Conservation (phyloP, 1,140 invertebrate genomes). For the Plodia interpunctella region DNA sequence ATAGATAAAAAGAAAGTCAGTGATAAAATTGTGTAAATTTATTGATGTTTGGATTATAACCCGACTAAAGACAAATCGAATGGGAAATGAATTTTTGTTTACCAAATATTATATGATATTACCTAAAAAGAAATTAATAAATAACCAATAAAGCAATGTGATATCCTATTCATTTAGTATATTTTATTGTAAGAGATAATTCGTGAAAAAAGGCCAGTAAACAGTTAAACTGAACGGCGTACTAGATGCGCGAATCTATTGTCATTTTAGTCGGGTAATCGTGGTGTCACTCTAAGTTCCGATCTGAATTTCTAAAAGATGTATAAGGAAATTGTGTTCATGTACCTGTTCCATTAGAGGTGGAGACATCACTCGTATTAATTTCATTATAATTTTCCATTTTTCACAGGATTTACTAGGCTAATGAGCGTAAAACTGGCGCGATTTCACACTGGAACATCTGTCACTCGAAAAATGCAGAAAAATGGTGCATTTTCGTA, state of each 20-base stretch:
- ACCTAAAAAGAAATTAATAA: background rate
- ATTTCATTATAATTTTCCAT: conserved; percentile 48
- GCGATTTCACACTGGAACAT: conserved; percentile 55
- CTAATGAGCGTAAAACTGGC: conserved; percentile 46
- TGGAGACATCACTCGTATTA: conserved; percentile 26
- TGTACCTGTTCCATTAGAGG: conserved; percentile 24
- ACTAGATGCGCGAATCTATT: conserved; percentile 5
- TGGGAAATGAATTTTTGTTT: background rate
- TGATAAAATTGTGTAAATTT: conserved; percentile 3
- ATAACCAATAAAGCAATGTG: background rate
- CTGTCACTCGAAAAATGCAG: conserved; percentile 47
- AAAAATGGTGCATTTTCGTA: conserved; percentile 36
- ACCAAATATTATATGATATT: background rate
- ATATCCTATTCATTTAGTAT: background rate
- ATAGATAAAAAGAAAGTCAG: conserved; percentile 9
- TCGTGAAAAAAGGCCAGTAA: background rate
- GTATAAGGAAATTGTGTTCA: background rate
- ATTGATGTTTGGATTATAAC: conserved; percentile 52
- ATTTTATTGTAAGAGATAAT: background rate
- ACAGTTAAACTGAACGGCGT: background rate
- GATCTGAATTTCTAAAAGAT: background rate
- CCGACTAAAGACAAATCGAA: conserved; percentile 17
- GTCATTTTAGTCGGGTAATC: conserved; percentile 36
- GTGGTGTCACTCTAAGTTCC: conserved; percentile 26
- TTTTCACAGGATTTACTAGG: conserved; percentile 24